Evolutionary conservation across 1,140 invertebrate species (phyloP).

Genomic region (Papilio dardanus): DNA sequence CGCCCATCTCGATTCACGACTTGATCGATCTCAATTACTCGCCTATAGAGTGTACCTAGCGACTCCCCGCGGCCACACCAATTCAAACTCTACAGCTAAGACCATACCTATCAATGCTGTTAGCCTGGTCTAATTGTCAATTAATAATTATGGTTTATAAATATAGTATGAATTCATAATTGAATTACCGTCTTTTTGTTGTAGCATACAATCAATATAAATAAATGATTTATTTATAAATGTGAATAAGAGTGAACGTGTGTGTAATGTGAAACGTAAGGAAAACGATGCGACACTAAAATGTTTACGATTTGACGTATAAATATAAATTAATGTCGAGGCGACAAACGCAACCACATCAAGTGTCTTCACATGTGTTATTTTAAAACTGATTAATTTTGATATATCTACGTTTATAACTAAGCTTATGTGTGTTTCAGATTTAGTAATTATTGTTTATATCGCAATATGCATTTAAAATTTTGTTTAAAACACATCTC

Average conservation of each 20-base stretch:
- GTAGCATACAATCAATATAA: conserved; percentile 20
- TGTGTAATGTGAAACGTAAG: conserved; percentile 48
- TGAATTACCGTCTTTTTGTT: not conserved
- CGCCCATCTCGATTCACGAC: conserved; percentile 74
- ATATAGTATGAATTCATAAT: conserved; percentile 18
- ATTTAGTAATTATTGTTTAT: too few species aligned
- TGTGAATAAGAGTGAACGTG: conserved; percentile 49
- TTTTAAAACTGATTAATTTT: conserved; percentile 16
- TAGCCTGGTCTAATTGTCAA: conserved; percentile 8
- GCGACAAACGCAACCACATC: conserved; percentile 55
- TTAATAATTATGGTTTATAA: not conserved
- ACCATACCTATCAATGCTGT: not conserved
- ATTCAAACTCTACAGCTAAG: conserved; percentile 7
- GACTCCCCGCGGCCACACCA: not conserved
- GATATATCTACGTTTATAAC: not conserved
- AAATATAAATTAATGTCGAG: conserved; percentile 67
- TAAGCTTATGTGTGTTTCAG: not conserved
- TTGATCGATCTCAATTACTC: conserved; percentile 78
- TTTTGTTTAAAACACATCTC: too few species aligned
- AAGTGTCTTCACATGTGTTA: conserved; percentile 18
- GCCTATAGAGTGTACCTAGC: conserved; percentile 53
- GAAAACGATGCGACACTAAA: conserved; percentile 55
- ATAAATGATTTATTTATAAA: conserved; percentile 42
- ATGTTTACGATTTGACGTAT: conserved; percentile 66
- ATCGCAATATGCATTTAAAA: too few species aligned